These are phyloP conservation scores for Cantharis nigra DNA, from an alignment of 2,888 invertebrate genomes.

Conservation along the genomic window DNA sequence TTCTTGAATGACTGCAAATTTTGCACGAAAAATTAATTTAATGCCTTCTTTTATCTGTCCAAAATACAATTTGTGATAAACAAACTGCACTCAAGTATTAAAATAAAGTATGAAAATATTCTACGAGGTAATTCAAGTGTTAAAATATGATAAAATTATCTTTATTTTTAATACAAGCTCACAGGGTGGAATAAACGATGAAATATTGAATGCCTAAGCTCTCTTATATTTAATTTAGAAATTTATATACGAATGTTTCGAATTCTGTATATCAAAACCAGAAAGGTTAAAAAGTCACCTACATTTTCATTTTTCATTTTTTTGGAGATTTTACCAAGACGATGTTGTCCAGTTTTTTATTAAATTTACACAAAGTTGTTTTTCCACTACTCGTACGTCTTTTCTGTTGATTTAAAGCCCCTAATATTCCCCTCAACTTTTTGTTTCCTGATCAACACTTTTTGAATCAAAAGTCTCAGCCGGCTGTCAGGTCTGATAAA, in stretches of 20 bases:
- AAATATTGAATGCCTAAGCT: neutral
- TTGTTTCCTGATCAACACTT: neutral
- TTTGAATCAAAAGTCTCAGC: neutral
- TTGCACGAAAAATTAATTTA: neutral
- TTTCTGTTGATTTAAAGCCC: neutral
- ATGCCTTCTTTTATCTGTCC: neutral
- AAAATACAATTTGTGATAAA: neutral
- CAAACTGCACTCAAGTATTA: neutral
- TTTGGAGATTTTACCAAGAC: too few species aligned
- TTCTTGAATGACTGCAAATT: neutral
- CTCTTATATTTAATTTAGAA: neutral
- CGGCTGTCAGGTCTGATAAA: neutral
- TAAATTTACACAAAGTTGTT: neutral
- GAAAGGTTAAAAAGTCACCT: too few species aligned
- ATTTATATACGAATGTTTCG: neutral
- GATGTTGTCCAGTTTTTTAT: neutral
- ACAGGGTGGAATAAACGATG: neutral
- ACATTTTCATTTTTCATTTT: too few species aligned
- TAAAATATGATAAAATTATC: neutral
- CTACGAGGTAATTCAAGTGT: neutral
- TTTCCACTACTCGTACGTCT: neutral
- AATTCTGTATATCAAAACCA: neutral
- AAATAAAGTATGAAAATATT: neutral
- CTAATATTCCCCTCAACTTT: neutral
- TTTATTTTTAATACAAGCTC: neutral